Base-by-base conservation (phyloP, 2,113 vertebrate genomes). In the Nansenia antarctica region DNA sequence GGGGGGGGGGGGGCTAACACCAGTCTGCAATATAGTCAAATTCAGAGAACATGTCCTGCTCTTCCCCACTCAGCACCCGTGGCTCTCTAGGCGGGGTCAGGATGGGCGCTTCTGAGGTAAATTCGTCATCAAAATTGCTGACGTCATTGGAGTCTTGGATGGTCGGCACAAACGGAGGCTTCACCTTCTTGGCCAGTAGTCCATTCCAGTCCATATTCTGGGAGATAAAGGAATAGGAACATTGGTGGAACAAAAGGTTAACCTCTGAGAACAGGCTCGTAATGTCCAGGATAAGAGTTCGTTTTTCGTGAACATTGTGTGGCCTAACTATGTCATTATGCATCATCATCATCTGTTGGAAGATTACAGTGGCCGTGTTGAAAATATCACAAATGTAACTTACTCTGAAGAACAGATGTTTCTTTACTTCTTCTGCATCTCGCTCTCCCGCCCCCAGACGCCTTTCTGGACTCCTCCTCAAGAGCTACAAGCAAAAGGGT, bases 91-190 rank as follows among this genome's bases (percentile, higher is more conserved):
- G 97, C 42, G 98, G 98, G 80, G 97, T 99, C 77, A 99, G 91
- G 86, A 98, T 93, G 27, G 98, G 96, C 68, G 93, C 94, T 93
- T 98, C 96, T 73, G 94, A 98, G 92, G 95, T 99, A 93, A 99
- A 99, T 92, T 99, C 98, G 18, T 98, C 94, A 54, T 99, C 98
- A 29, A 99, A 99, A 87, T 99, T 99, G 89, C 98, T 99, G 87
- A 99, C 98, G 20, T 99, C 98, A 85, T 92, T 95, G 67, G 94
- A 63, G 62, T 93, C 94, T 92, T 95, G 92, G 80, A 99, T 96
- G 65, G 90, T 95, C 14, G 98, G 98, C 67, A 98, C 94, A n/a
- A 99, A 99, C 0, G 97, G 98, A 0, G 98, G 96, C 82, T 95
- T 96, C 79, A 97, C 93, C 79, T 96, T 98, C 92, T 99, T 98